phyloP scores from a whole-genome alignment of 2,888 invertebrate species.

The Cantharis flavilabris region DNA sequence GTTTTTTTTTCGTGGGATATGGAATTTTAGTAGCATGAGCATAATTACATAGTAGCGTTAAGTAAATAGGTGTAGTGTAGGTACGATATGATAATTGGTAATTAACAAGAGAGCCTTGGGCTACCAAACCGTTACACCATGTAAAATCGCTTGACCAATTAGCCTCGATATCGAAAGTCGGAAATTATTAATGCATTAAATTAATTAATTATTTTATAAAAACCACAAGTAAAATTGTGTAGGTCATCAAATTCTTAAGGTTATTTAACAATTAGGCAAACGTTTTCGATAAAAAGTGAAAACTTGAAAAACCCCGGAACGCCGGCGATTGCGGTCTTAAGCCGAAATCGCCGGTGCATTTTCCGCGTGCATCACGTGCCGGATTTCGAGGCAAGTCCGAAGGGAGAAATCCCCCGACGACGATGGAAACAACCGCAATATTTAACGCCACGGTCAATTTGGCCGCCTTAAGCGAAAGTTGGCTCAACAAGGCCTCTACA shows the following conservation, averaged over 20 bases:
- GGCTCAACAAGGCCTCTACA: constrained; percentile 40
- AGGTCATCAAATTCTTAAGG: background rate
- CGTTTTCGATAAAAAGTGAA: background rate
- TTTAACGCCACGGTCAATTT: constrained; percentile 14
- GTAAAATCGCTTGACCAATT: background rate
- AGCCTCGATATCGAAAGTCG: constrained; percentile 6
- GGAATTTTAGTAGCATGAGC: background rate
- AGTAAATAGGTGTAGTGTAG: background rate
- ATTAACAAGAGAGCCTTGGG: background rate
- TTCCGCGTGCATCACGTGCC: background rate
- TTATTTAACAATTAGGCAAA: background rate
- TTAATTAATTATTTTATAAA: background rate
- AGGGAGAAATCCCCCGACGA: background rate
- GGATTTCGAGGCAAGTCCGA: background rate
- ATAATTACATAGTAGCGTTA: background rate
- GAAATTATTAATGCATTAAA: constrained; percentile 8
- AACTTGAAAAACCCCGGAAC: background rate
- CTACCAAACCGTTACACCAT: background rate
- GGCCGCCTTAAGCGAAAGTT: constrained; percentile 28
- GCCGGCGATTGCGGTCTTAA: background rate
- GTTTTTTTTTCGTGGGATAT: background rate
- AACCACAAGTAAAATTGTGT: background rate
- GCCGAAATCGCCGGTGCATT: background rate
- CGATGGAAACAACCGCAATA: background rate
- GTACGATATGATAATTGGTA: background rate